Evolutionary conservation across 2,888 invertebrate genomes (phyloP).

Genomic region (Fragum fragum): DNA sequence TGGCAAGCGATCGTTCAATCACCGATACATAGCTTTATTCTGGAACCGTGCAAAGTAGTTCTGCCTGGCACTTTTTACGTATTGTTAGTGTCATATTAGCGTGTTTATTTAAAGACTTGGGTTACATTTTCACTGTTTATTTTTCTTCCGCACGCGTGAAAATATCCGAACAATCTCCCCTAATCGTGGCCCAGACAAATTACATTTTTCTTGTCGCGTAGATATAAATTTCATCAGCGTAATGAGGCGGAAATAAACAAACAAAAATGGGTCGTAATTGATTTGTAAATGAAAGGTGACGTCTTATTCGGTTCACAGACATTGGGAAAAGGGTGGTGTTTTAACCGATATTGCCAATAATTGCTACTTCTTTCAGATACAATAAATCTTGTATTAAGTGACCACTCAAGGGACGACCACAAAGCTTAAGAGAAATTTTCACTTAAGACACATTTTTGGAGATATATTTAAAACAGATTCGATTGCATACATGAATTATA

Average conservation of each 20-base stretch:
- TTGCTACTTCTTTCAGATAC: too few species aligned
- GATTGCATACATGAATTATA: too few species aligned
- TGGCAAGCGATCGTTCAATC: too few species aligned
- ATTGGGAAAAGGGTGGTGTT: too few species aligned
- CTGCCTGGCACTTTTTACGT: neutral
- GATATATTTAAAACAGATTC: too few species aligned
- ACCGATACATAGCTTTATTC: too few species aligned
- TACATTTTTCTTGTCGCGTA: slow-evolving; percentile 17
- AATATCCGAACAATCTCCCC: slow-evolving; percentile 45
- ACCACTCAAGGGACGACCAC: too few species aligned
- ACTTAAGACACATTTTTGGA: too few species aligned
- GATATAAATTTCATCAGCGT: slow-evolving; percentile 18
- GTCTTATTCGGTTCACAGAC: neutral
- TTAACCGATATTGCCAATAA: too few species aligned
- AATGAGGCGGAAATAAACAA: slow-evolving; percentile 42
- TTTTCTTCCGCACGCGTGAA: slow-evolving; percentile 46
- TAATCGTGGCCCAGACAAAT: slow-evolving; percentile 13
- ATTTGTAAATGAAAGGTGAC: neutral
- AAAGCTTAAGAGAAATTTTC: too few species aligned
- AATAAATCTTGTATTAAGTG: too few species aligned
- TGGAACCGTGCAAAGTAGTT: neutral
- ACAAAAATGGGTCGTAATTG: slow-evolving; percentile 19
- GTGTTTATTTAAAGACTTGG: slow-evolving; percentile 59
- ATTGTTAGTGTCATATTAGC: slow-evolving; percentile 41
- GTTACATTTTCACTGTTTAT: slow-evolving; percentile 45